Base-by-base conservation (phyloP, 1,140 invertebrate genomes). In the Papilio helenus region DNA sequence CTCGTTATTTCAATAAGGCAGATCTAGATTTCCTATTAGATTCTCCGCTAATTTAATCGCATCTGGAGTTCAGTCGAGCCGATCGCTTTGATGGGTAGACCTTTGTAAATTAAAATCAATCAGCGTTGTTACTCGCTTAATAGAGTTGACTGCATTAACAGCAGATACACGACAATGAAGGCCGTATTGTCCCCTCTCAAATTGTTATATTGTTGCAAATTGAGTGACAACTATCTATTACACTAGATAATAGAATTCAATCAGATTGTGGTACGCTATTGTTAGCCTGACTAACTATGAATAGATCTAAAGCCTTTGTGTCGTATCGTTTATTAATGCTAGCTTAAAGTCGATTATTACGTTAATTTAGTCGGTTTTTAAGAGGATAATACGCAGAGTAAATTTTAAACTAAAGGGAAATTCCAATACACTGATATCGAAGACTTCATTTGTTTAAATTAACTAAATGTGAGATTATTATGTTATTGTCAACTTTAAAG, bases 71-170 rank as follows among this genome's bases (percentile, higher is more conserved):
- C 61, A 26, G 58, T 65, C 14, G 0, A 16, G 10, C 26, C 1
- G 44, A 10, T 29, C 26, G 61, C 61, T 68, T 68, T 68, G 26
- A 68, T 34, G 61, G 3, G 26, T 68, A 29, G 23, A 65, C 23
- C 23, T 65, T 65, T 68, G 26, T 16, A 29, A 16, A 65, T 65
- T 26, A 65, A 29, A 65, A 65, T 65, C 61, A 65, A 29, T 65
- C 61, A 65, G 9, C 23, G 55, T 61, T 61, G 58, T 61, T 61
- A 29, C 10, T 61, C 20, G 58, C 23, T 61, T 61, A 61, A 61
- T 61, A 61, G 58, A 61, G 58, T 61, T 61, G 58, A 61, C 23
- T 61, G 23, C 9, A 61, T 61, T 61, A 68, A 16, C 61, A 68
- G 12, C 61, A 16, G 58, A 65, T 26, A 68, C 26, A 29, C 3